Conservation (phyloP, 2,888 invertebrate genomes). For the Orthosia incerta region DNA sequence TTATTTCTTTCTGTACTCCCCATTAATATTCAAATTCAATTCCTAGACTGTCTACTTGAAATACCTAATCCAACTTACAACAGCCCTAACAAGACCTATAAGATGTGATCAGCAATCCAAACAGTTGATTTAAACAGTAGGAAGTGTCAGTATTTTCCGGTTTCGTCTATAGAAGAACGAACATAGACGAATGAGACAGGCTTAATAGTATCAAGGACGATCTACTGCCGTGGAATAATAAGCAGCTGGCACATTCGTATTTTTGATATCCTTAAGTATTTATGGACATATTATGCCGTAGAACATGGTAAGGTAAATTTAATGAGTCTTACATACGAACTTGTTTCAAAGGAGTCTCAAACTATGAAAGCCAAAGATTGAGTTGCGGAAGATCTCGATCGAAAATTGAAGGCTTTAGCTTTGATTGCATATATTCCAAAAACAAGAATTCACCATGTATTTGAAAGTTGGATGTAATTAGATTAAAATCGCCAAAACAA, state of each 20-base stretch:
- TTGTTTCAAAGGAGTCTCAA: not conserved
- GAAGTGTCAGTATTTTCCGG: constrained; percentile 40
- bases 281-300: constrained; percentile 17
- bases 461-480: not conserved
- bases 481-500: constrained; percentile 6
- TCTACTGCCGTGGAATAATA: constrained; percentile 43
- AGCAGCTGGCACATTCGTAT: constrained; percentile 3
- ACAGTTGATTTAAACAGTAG: constrained; percentile 3
- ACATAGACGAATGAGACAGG: not conserved
- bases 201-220: constrained; percentile 14
- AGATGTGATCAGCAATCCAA: not conserved
- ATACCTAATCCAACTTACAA: too few species aligned
- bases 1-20: not conserved
- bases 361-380: too few species aligned
- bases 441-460: not conserved
- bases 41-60: not conserved
- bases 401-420: not conserved
- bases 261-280: constrained; percentile 16
- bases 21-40: not conserved
- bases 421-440: not conserved
- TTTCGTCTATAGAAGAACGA: not conserved
- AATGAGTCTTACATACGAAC: not conserved
- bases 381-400: not conserved
- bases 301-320: not conserved
- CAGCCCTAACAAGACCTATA: not conserved